phyloP scores from a whole-genome alignment of 2,113 vertebrate species.

The Prunella himalayana region DNA sequence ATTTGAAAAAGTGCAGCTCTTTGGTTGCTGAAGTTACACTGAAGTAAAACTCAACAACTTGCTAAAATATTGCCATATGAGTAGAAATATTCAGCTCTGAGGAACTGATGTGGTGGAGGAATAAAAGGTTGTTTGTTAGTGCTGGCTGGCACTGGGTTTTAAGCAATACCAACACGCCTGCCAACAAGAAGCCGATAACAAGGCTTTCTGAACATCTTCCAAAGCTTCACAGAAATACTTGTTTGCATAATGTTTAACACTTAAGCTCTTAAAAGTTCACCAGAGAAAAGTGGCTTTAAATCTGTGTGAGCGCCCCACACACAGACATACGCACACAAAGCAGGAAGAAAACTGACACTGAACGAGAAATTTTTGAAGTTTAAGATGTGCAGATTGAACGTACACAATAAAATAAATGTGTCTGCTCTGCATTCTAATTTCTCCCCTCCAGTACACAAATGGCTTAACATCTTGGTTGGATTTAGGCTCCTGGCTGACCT shows the following conservation, averaged over 20 bases:
- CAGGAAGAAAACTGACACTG: neutral
- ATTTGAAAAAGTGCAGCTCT: slow-evolving; percentile 47
- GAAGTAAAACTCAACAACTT: slow-evolving; percentile 66
- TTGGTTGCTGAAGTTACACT: slow-evolving; percentile 57
- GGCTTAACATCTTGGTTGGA: neutral
- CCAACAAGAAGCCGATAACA: slow-evolving; percentile 69
- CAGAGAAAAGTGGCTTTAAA: slow-evolving; percentile 40
- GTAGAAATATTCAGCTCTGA: slow-evolving; percentile 45
- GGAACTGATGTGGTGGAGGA: slow-evolving; percentile 43
- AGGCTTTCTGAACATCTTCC: slow-evolving; percentile 65
- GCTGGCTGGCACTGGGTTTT: slow-evolving; percentile 50
- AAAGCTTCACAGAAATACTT: slow-evolving; percentile 58
- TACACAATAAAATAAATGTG: neutral
- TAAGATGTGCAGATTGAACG: neutral
- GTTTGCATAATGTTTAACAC: slow-evolving; percentile 34
- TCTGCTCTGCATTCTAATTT: neutral
- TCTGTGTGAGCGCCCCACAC: neutral
- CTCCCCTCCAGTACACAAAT: neutral
- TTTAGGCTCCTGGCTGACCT: neutral
- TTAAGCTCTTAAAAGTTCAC: slow-evolving; percentile 52
- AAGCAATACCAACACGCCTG: slow-evolving; percentile 39
- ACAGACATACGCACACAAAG: neutral
- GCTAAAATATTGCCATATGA: slow-evolving; percentile 71
- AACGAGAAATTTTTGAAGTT: slow-evolving; percentile 20
- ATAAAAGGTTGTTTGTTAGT: slow-evolving; percentile 70